Percentiles rank a stretch among this genome's conserved stretches.
phyloP scores from a whole-genome alignment of 53 echinoderm and acorn worm genomes.

The Henricia sp. region DNA sequence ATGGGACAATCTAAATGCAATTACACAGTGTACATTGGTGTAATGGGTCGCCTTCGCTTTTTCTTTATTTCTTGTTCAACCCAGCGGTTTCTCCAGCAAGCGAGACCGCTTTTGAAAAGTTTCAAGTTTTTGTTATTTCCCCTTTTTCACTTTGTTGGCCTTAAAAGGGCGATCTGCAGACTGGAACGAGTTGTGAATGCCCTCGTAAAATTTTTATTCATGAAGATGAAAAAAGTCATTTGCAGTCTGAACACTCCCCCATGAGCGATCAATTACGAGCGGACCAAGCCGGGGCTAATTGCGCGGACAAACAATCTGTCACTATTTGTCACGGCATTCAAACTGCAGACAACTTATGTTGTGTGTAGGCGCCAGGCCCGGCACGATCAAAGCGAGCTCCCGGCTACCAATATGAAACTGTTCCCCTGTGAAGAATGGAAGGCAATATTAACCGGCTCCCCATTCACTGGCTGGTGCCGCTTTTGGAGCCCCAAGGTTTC shows the following conservation, averaged over 20 bases:
- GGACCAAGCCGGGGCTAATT: constrained; percentile 94
- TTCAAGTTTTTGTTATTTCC: constrained; percentile 26
- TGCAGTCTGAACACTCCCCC: constrained; percentile 75
- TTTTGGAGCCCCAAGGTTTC: constrained; percentile 43
- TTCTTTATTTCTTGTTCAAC: constrained; percentile 41
- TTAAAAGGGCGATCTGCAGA: constrained; percentile 65
- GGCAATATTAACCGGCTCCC: constrained; percentile 38
- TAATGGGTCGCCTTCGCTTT: constrained; percentile 60
- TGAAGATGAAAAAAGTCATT: constrained; percentile 82
- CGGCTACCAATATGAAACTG: constrained; percentile 78
- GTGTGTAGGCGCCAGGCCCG: constrained; percentile 92
- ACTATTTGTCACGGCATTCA: constrained; percentile 96
- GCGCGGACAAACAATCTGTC: constrained; percentile 99
- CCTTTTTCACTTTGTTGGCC: constrained; percentile 19
- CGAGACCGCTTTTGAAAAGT: constrained; percentile 25
- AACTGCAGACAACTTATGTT: constrained; percentile 82
- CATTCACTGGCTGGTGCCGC: constrained; percentile 22
- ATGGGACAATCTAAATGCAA: constrained; percentile 81
- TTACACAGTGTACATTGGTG: constrained; percentile 74
- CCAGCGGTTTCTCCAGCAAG: neutral
- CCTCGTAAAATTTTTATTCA: constrained; percentile 88
- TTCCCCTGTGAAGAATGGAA: constrained; percentile 69
- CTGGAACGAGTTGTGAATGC: constrained; percentile 82
- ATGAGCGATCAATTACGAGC: constrained; percentile 89
- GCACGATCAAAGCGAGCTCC: constrained; percentile 79